These are phyloP conservation scores for Pygoscelis antarcticus DNA, from an alignment of 2,113 vertebrate species.

Conservation along the genomic window DNA sequence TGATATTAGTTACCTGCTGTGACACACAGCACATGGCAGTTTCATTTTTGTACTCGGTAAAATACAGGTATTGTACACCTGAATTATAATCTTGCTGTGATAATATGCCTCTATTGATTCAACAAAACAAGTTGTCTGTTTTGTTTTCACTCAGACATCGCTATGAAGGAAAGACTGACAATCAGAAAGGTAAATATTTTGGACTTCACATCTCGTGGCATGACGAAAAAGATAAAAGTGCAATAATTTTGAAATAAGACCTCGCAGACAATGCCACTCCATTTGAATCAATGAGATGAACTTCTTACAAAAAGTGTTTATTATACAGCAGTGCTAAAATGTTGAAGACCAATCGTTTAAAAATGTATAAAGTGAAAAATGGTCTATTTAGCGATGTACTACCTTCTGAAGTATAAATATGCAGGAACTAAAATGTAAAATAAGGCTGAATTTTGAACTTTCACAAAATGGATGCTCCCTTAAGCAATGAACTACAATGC, in stretches of 20 bases:
- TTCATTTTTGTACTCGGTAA: constrained; percentile 52
- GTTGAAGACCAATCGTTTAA: neutral
- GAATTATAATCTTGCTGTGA: constrained; percentile 83
- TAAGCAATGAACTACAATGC: neutral
- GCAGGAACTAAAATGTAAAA: constrained; percentile 1
- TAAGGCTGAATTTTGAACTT: neutral
- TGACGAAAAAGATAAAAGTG: constrained; percentile 63
- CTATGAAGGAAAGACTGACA: constrained; percentile 68
- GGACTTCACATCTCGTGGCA: constrained; percentile 71
- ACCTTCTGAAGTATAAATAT: neutral
- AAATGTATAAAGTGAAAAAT: constrained; percentile 1
- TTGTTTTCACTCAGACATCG: constrained; percentile 67
- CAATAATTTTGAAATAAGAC: constrained; percentile 72
- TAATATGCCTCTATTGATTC: constrained; percentile 78
- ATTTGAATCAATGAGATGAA: constrained; percentile 53
- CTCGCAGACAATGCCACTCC: constrained; percentile 43
- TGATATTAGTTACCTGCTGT: constrained; percentile 75
- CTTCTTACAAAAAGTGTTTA: constrained; percentile 32
- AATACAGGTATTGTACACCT: constrained; percentile 80
- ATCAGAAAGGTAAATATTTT: constrained; percentile 76
- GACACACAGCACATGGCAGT: constrained; percentile 65
- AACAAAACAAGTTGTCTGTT: constrained; percentile 76
- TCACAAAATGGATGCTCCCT: neutral
- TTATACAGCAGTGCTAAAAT: constrained; percentile 28
- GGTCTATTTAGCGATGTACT: neutral